Percentiles rank a stretch among this genome's conserved stretches.
Evolutionary conservation across 2,113 vertebrate genomes (phyloP).

Genomic region (Ailuropoda melanoleuca): DNA sequence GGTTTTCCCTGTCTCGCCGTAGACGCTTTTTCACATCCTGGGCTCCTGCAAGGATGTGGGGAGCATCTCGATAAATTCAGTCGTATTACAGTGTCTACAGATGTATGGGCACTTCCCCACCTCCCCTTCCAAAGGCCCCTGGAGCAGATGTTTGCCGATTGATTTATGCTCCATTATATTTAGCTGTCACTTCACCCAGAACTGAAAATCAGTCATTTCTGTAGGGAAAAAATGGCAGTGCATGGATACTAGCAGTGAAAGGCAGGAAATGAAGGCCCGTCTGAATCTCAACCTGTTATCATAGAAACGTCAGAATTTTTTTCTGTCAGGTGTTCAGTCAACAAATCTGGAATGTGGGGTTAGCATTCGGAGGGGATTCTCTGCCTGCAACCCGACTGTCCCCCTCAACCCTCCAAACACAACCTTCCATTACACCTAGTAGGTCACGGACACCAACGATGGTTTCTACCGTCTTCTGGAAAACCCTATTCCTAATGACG

Average conservation of each 20-base stretch:
- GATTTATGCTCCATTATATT: constrained; percentile 41
- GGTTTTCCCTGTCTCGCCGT: not conserved
- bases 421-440: fast-evolving
- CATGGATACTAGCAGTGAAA: not conserved
- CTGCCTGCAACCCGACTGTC: not conserved
- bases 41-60: not conserved
- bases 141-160: constrained; percentile 10
- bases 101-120: not conserved
- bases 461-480: not conserved
- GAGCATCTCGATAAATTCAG: not conserved
- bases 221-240: not conserved
- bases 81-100: not conserved
- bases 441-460: fast-evolving
- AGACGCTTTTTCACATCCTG: not conserved
- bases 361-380: not conserved
- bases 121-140: not conserved
- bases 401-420: not conserved
- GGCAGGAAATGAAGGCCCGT: not conserved
- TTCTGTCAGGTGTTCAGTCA: not conserved
- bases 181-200: constrained; percentile 50
- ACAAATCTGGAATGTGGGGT: not conserved
- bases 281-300: not conserved
- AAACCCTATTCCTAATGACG: not conserved
- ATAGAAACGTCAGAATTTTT: not conserved
- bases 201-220: constrained; percentile 9